phyloP scores from a whole-genome alignment of 2,888 invertebrate species.

The Poecilus cupreus region DNA sequence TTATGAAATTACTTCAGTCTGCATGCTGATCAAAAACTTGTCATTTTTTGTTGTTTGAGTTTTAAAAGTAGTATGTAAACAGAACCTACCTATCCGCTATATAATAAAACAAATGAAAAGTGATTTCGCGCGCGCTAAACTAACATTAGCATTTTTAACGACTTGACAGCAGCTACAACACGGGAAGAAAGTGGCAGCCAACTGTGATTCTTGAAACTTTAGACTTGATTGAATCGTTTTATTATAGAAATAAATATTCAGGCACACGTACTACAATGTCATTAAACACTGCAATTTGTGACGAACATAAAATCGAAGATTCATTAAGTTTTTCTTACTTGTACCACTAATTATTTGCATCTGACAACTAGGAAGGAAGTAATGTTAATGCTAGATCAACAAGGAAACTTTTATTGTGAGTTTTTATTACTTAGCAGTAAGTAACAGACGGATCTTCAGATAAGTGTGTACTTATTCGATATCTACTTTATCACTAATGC shows the following conservation, averaged over 20 bases:
- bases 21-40: too few relatives aligned
- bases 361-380: conserved; percentile 17
- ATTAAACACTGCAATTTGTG: conserved; percentile 8
- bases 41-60: neutral
- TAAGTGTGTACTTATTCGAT: too few relatives aligned
- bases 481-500: too few relatives aligned
- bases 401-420: conserved; percentile 9
- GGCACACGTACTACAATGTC: neutral
- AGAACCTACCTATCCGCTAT: neutral
- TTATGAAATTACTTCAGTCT: too few relatives aligned
- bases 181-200: conserved; percentile 17
- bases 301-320: neutral
- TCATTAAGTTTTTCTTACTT: neutral
- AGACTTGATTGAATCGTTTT: conserved; percentile 1
- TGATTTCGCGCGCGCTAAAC: conserved; percentile 15
- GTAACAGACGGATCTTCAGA: neutral
- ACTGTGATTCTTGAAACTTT: neutral
- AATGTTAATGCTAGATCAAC: neutral
- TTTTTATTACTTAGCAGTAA: neutral
- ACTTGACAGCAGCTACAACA: neutral
- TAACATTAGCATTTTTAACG: conserved; percentile 25
- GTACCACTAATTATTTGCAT: neutral
- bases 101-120: conserved; percentile 16
- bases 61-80: neutral
- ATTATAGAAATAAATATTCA: conserved; percentile 28